Evolutionary conservation across 2,113 vertebrate species (phyloP).

Genomic region (Clarias macrocephalus): DNA sequence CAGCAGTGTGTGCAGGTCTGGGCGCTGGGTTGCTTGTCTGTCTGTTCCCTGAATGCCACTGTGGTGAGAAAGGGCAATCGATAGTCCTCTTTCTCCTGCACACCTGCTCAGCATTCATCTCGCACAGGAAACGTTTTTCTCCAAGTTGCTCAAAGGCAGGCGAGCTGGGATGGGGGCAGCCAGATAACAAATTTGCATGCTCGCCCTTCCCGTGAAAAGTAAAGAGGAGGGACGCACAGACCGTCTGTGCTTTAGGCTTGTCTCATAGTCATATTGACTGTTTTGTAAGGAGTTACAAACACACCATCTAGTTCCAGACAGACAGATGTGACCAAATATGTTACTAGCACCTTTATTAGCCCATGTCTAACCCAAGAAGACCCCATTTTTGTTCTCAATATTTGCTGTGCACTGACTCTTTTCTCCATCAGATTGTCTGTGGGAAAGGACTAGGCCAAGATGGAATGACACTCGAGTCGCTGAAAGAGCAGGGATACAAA

Average conservation of each 20-base stretch:
- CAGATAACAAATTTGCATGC: conserved; percentile 50
- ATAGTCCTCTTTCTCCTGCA: conserved; percentile 81
- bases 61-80: conserved; percentile 89
- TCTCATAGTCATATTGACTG: conserved; percentile 17
- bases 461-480: conserved; percentile 74
- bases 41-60: conserved; percentile 86
- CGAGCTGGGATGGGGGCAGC: conserved; percentile 15
- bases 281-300: conserved; percentile 74
- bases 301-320: conserved; percentile 9
- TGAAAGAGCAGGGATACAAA: conserved; percentile 78
- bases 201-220: conserved; percentile 40
- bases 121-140: conserved; percentile 49
- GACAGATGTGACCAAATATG: conserved; percentile 25
- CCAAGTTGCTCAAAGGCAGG: conserved; percentile 35
- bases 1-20: conserved; percentile 76
- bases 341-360: conserved; percentile 28
- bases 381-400: background rate
- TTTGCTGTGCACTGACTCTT: conserved; percentile 8
- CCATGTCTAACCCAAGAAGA: conserved; percentile 1
- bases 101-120: conserved; percentile 53
- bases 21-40: conserved; percentile 84
- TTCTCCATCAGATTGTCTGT: conserved; percentile 71
- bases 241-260: conserved; percentile 8
- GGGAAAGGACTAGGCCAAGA: conserved; percentile 73
- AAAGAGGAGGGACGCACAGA: background rate